These are phyloP conservation scores for Peucedramus taeniatus DNA, from an alignment of 2,113 vertebrate genomes.

Conservation along the genomic window DNA sequence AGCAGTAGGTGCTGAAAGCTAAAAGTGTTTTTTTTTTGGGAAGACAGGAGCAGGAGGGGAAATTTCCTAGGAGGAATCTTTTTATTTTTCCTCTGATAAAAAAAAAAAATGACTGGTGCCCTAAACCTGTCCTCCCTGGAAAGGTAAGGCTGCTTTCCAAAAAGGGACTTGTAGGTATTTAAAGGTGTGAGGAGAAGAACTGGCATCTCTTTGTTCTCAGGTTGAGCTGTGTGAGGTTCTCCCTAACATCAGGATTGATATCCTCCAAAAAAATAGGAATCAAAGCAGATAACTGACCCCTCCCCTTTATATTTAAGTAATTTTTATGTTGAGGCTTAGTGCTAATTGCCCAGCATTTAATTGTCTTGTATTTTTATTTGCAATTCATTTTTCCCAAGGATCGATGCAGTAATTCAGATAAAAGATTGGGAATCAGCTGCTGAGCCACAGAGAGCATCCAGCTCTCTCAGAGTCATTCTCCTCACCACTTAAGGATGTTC, in stretches of 20 bases:
- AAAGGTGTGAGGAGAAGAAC: not conserved
- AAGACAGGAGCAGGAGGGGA: not conserved
- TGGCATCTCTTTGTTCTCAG: not conserved
- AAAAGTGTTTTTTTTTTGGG: not conserved
- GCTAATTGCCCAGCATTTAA: constrained; percentile 28
- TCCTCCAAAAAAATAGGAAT: not conserved
- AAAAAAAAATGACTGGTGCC: not conserved
- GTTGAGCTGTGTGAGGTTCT: not conserved
- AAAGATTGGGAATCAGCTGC: not conserved
- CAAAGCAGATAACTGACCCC: not conserved
- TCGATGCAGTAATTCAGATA: constrained; percentile 42
- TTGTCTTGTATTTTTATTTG: constrained; percentile 44
- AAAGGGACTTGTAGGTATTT: not conserved
- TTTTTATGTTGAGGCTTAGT: not conserved
- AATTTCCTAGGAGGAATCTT: not conserved
- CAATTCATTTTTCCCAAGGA: not conserved
- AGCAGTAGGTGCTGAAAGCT: not conserved
- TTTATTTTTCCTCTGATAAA: not conserved
- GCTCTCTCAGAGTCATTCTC: not conserved
- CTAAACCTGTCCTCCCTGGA: not conserved
- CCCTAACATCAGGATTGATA: too few relatives aligned
- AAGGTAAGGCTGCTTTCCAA: not conserved
- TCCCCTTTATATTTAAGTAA: not conserved
- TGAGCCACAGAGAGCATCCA: not conserved
- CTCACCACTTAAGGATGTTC: not conserved